Conservation (phyloP, 2,888 invertebrate genomes). For the Chorisops tibialis region DNA sequence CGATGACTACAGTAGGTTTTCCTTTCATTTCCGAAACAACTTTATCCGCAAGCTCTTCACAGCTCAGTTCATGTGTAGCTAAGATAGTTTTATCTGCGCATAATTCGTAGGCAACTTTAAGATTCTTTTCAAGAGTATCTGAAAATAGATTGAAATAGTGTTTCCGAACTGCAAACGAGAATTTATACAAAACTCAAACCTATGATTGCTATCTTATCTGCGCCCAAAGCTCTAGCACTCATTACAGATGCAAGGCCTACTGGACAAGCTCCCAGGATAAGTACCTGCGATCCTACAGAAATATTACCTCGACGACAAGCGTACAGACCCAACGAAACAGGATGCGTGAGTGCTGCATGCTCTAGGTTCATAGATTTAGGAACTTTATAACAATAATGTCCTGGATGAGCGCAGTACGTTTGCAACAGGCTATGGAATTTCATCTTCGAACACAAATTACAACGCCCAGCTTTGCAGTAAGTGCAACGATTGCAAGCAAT, state of each 20-base stretch:
- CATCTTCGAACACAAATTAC: conserved; percentile 43
- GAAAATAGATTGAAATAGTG: neutral
- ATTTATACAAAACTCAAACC: conserved; percentile 25
- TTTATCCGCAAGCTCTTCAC: conserved; percentile 37
- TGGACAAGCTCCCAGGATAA: conserved; percentile 43
- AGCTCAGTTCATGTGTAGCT: conserved; percentile 33
- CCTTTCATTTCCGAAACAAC: conserved; percentile 37
- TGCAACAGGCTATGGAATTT: conserved; percentile 42
- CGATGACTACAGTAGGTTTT: conserved; percentile 43
- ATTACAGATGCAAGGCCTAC: conserved; percentile 42
- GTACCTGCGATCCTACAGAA: conserved; percentile 41
- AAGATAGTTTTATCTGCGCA: conserved; percentile 36
- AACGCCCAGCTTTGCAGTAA: conserved; percentile 64
- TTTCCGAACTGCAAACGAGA: neutral
- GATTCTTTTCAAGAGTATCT: conserved; percentile 11
- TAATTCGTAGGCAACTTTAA: conserved; percentile 18
- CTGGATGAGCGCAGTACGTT: conserved; percentile 43
- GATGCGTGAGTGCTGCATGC: conserved; percentile 41
- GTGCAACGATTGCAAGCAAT: conserved; percentile 79
- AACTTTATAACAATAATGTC: conserved; percentile 45
- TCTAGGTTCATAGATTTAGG: conserved; percentile 39
- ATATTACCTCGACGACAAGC: conserved; percentile 43
- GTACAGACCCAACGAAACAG: conserved; percentile 43
- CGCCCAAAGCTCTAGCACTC: conserved; percentile 43
- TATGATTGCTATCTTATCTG: conserved; percentile 40